Evolutionary conservation across 2,113 vertebrate species (phyloP).

Genomic region (Epinephelus cyanopodus): DNA sequence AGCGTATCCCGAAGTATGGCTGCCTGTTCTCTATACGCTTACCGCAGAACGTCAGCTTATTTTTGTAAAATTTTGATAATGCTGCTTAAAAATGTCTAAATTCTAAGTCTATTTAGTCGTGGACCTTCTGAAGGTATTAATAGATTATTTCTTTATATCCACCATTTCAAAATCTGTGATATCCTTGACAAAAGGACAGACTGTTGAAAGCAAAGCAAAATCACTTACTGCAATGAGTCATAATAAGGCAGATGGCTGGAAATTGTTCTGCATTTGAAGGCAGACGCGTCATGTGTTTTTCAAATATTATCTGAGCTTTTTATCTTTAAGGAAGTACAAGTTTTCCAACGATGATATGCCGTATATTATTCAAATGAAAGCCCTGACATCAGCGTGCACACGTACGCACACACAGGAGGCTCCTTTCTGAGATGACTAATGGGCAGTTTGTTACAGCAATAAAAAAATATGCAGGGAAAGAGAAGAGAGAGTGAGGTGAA

Average conservation of each 20-base stretch:
- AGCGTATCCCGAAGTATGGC: no score
- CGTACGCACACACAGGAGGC: constrained; percentile 16
- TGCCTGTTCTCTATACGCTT: no score
- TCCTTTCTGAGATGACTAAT: constrained; percentile 59
- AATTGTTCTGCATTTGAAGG: background rate
- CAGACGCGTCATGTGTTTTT: constrained; percentile 4
- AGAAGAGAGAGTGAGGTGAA: constrained; percentile 38
- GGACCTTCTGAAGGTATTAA: background rate
- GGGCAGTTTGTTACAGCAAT: constrained; percentile 54
- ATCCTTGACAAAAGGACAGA: constrained; percentile 5
- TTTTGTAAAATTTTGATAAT: background rate
- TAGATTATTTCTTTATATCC: background rate
- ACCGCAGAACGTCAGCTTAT: background rate
- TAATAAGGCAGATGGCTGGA: constrained; percentile 4
- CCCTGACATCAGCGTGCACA: constrained; percentile 6
- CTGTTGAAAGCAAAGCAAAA: constrained; percentile 8
- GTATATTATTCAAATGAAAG: constrained; percentile 15
- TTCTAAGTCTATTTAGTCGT: background rate
- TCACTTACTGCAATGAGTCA: constrained; percentile 1
- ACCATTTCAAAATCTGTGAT: background rate
- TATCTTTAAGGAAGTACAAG: background rate
- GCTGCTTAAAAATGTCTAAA: background rate
- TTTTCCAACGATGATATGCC: constrained; percentile 16
- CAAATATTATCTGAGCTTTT: constrained; percentile 2
- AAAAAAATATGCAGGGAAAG: constrained; percentile 49